Conservation (phyloP, 2,797 vertebrate genomes). For the Urocyon cinereoargenteus region DNA sequence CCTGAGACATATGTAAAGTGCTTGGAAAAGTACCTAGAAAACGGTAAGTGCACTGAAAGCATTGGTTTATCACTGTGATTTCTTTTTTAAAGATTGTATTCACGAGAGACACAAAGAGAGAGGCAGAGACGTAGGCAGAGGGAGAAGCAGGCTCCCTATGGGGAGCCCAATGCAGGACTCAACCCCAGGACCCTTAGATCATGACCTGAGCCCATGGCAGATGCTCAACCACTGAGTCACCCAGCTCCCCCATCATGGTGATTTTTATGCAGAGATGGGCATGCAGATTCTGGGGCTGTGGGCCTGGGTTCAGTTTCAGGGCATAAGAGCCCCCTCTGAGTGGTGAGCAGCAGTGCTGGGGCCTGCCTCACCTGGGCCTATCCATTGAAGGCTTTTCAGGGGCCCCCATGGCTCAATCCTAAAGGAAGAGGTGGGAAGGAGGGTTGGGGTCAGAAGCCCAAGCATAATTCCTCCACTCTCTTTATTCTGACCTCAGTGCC, state of each 20-base stretch:
- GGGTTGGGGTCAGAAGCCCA: not conserved
- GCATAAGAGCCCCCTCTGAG: not conserved
- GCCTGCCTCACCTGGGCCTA: not conserved
- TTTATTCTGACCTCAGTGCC: not conserved
- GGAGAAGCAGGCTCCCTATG: no score
- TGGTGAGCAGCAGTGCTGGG: not conserved
- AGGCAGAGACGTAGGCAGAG: no score
- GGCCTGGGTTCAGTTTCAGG: not conserved
- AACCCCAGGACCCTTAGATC: no score
- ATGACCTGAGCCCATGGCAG: no score
- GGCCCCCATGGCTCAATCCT: not conserved
- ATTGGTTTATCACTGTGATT: not conserved
- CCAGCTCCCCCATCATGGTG: not conserved
- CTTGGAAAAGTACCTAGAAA: not conserved
- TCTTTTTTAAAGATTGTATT: no score
- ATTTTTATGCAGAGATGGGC: not conserved
- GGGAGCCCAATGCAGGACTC: no score
- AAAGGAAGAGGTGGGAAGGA: not conserved
- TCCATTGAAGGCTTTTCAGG: not conserved
- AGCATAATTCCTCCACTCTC: not conserved
- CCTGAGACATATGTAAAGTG: not conserved
- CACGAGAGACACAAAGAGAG: no score
- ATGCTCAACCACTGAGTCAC: no score
- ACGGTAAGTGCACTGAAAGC: not conserved
- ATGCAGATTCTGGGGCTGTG: not conserved